Evolutionary conservation across 2,113 vertebrate genomes (phyloP).

Genomic region (Psilopsiagon aymara): DNA sequence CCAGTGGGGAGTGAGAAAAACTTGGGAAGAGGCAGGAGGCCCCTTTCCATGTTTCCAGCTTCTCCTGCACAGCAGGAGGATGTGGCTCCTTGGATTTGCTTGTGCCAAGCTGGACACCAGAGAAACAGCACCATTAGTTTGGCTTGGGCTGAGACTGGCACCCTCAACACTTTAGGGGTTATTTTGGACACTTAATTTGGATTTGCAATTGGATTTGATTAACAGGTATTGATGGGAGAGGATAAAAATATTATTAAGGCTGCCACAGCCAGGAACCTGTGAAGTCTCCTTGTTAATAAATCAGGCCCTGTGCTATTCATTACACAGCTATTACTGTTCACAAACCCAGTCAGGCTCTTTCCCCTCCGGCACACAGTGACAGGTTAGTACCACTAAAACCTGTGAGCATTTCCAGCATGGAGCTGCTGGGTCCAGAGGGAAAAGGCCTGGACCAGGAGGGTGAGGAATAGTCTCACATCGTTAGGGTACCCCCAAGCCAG

Average conservation of each 20-base stretch:
- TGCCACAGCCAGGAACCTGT: conserved; percentile 56
- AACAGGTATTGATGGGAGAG: conserved; percentile 68
- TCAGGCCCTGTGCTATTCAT: background rate
- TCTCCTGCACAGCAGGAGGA: background rate
- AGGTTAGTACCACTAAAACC: conserved; percentile 36
- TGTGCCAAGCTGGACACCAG: background rate
- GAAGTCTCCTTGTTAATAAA: conserved; percentile 68
- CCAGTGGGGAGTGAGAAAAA: background rate
- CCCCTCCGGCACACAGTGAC: conserved; percentile 22
- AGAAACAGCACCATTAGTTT: background rate
- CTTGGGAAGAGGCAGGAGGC: background rate
- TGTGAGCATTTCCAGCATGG: background rate
- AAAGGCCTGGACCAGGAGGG: background rate
- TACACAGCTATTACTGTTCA: background rate
- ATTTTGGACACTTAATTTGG: conserved; percentile 63
- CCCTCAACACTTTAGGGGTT: background rate
- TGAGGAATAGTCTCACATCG: background rate
- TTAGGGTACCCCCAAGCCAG: background rate
- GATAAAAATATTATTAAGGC: conserved; percentile 69
- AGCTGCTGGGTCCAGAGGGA: background rate
- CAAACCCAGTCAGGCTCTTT: background rate
- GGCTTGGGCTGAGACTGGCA: background rate
- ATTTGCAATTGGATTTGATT: conserved; percentile 68
- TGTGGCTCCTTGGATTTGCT: background rate
- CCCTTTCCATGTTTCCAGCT: background rate